Base-by-base conservation (phyloP, 2,797 vertebrate genomes). In the Pantherophis vulpinus region DNA sequence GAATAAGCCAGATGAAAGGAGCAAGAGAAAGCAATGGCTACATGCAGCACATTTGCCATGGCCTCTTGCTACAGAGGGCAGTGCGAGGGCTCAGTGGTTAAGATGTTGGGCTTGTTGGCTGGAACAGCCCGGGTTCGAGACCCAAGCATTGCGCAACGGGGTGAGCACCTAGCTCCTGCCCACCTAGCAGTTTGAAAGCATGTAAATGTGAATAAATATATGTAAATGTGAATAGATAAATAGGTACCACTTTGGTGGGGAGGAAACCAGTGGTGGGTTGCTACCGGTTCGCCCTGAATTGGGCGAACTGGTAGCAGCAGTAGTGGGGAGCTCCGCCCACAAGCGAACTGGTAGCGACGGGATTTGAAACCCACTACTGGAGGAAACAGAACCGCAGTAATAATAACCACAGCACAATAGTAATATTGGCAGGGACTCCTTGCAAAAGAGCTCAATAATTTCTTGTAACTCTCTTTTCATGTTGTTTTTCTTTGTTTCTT, bases 301-400 rank as follows among this genome's bases (percentile, higher is more conserved):
- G 6, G 47, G 47, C 7, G 6, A 51, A 51, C 47, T 51, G 47
- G 47, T 51, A 51, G 47, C 47, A 51, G 47, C 6, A 51, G 47
- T 51, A 7, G 47, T 0, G 6, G 47, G 47, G 0, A 0, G 47
- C 7, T 51, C 47, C 7, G 6, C 47, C 7, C 47, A 51, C 47
- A 51, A 51, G 47, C 47, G 1, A 7, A 7, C 47, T 0, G 6
- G 47, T 51, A 51, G 6, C 47, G 0, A 51, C 0, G 7, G 47
- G 47, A 51, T 51, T 51, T 7, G 47, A 51, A 51, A 51, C 47
- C 47, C 47, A 51, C 7, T 51, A 51, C 47, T 51, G 47, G 6
- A 10, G 16, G n/a, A 37, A 74, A 74, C 1, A 18, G 14, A 7
- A 18, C 29, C 2, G 13, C 61, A 29, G 3, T 29, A 63, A 63